Base-by-base conservation (phyloP, 2,797 vertebrate genomes). In the Peromyscus melanophrys region DNA sequence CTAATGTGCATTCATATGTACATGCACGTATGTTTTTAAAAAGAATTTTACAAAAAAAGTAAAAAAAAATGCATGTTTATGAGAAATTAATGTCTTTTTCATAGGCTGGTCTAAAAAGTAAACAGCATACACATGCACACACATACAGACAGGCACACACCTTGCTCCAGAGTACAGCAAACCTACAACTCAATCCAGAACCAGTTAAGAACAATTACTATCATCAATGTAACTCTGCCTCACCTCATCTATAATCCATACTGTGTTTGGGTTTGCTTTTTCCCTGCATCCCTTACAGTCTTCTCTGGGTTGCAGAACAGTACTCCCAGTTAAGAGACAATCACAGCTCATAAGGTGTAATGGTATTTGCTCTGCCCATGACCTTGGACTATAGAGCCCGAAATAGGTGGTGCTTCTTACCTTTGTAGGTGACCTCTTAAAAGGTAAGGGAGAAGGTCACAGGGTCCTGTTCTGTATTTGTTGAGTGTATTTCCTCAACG, bases 121-220 rank as follows among this genome's bases (percentile, higher is more conserved):
- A 90, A 29, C 0, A 95, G 31, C 4, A 86, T n/a, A 77, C 4
- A 46, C 27, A 88, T 13, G n/a, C 43, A n/a, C 77, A 55, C 46
- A 77, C 8, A 84, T 17, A 63, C 19, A 75, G 25, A 43, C 27
- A 85, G 4, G 43, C 82, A 63, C 16, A 69, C 6, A 17, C 34
- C 31, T 1, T 12, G 17, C 4, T 94, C 29, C 23, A 97, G 92
- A 97, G 94, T 93, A 96, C 76, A 98, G 98, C 97, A 98, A 98
- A 98, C 13, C 89, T 96, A 27, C 85, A 89, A 82, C 6, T 93
- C 46, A 95, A 85, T 65, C 2, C 9, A 90, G 34, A 89, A 63
- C 89, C 89, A 87, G 77, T 96, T 98, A 98, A 97, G 97, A 95
- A 76, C 95, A 97, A 92, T 61, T 97, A 87, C 92, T 97, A 96